Evolutionary conservation across 2,888 invertebrate species (phyloP).

Genomic region (Zhuqinia jingwanae): DNA sequence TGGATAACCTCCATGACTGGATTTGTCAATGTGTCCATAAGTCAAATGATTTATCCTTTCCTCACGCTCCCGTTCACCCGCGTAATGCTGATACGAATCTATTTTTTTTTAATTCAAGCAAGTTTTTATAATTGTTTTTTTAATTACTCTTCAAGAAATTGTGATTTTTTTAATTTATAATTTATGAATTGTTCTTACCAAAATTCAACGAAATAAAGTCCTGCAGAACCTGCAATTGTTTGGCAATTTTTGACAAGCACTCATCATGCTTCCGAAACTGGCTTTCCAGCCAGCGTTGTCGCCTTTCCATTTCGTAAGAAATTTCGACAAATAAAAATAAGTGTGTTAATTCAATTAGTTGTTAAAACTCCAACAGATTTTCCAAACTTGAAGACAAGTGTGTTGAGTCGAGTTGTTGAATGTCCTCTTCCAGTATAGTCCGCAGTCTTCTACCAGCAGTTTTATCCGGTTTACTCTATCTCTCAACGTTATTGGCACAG

Average conservation of each 20-base stretch:
- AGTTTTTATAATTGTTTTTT: not conserved
- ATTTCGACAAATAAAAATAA: not conserved
- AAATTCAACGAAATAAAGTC: conserved; percentile 71
- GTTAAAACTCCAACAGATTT: too few species aligned
- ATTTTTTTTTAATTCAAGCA: not conserved
- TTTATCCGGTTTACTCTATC: not conserved
- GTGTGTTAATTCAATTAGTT: too few species aligned
- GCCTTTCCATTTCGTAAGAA: conserved; percentile 54
- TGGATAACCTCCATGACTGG: conserved; percentile 39
- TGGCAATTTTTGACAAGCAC: conserved; percentile 63
- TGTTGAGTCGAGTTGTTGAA: too few species aligned
- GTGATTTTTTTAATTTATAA: not conserved
- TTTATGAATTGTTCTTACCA: conserved; percentile 45
- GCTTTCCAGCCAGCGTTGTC: conserved; percentile 68
- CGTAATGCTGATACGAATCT: conserved; percentile 70
- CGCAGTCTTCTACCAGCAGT: not conserved
- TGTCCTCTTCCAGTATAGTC: not conserved
- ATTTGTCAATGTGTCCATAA: conserved; percentile 38
- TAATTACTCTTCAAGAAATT: not conserved
- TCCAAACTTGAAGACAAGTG: too few species aligned
- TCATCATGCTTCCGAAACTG: conserved; percentile 69
- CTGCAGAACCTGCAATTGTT: conserved; percentile 68
- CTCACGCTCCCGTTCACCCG: conserved; percentile 58
- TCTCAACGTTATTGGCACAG: not conserved
- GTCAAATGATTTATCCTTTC: conserved; percentile 60